Conservation (phyloP, 2,113 vertebrate genomes). For the Malaclemys terrapin region DNA sequence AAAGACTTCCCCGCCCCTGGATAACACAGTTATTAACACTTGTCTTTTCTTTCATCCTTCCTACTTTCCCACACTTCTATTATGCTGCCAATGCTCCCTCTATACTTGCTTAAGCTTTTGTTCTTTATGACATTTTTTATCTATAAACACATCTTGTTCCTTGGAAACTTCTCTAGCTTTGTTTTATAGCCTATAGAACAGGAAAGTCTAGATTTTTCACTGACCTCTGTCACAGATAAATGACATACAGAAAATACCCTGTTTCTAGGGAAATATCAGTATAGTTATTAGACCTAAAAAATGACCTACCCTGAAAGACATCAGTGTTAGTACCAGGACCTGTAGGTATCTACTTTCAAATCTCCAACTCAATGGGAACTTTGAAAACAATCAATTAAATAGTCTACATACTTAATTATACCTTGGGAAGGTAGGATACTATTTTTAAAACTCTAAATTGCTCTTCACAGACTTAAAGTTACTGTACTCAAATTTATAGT, state of each 20-base stretch:
- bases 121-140: neutral
- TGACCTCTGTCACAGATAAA: neutral
- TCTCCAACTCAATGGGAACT: neutral
- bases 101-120: neutral
- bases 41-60: neutral
- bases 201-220: neutral
- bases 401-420: neutral
- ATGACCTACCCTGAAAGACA: neutral
- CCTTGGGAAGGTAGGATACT: neutral
- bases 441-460: neutral
- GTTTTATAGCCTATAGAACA: neutral
- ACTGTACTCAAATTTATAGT: neutral
- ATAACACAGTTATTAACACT: neutral
- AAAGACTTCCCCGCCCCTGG: neutral
- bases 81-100: neutral
- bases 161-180: neutral
- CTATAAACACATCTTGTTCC: neutral
- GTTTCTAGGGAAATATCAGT: neutral
- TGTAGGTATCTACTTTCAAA: neutral
- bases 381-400: neutral
- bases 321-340: neutral
- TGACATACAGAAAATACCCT: neutral
- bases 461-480: neutral
- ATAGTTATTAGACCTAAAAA: neutral
- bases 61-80: neutral